phyloP scores from a whole-genome alignment of 2,888 invertebrate species.

The Tribolium freemani region DNA sequence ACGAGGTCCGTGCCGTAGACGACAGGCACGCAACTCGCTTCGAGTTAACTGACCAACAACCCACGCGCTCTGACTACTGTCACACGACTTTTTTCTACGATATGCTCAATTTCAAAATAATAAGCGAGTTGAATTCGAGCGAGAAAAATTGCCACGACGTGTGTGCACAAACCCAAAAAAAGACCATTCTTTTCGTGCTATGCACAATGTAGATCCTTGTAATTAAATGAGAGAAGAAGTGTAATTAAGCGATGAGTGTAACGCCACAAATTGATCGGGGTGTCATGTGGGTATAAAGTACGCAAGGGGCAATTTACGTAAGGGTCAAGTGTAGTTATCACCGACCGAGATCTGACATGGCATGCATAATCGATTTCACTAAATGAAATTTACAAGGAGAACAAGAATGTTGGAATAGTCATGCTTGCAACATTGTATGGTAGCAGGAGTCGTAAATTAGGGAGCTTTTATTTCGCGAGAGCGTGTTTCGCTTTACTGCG shows the following conservation, averaged over 20 bases:
- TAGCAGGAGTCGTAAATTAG: neutral
- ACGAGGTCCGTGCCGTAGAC: conserved; percentile 51
- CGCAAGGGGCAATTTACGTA: conserved; percentile 54
- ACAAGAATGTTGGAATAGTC: conserved; percentile 33
- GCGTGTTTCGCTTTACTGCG: neutral
- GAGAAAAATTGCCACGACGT: conserved; percentile 24
- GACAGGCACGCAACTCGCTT: conserved; percentile 58
- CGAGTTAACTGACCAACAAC: conserved; percentile 60
- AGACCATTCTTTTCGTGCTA: too few species aligned
- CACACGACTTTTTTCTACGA: conserved; percentile 60
- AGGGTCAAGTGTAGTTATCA: conserved; percentile 66
- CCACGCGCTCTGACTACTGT: conserved; percentile 60
- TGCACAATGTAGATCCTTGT: neutral
- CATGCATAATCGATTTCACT: conserved; percentile 63
- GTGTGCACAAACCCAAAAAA: neutral
- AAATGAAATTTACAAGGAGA: conserved; percentile 56
- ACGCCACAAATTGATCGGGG: conserved; percentile 29
- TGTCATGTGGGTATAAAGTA: conserved; percentile 44
- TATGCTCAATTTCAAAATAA: conserved; percentile 60
- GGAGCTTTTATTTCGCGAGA: conserved; percentile 9
- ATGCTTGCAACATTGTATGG: conserved; percentile 33
- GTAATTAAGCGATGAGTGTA: conserved; percentile 34
- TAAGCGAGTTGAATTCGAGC: conserved; percentile 43
- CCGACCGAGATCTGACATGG: conserved; percentile 64
- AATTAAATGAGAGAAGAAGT: conserved; percentile 14